Percentiles rank a stretch among this genome's conserved stretches.
phyloP scores from a whole-genome alignment of 2,888 invertebrate species.

The Drosophila pseudotalamancana region DNA sequence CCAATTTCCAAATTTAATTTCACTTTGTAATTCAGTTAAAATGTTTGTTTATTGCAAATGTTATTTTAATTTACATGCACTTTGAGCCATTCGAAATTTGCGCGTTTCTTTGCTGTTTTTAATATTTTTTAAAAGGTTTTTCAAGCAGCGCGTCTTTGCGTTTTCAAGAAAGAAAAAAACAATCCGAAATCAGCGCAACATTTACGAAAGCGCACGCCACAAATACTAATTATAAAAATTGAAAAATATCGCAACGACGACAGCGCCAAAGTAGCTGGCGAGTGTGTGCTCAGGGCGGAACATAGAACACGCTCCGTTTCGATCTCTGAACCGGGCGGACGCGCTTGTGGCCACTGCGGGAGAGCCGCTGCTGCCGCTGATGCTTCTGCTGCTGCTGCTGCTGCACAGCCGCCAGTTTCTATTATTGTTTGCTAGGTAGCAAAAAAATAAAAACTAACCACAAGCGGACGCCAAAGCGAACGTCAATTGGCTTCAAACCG shows the following conservation, averaged over 20 bases:
- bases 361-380: constrained; percentile 49
- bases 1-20: constrained; percentile 28
- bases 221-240: constrained; percentile 80
- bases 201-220: constrained; percentile 81
- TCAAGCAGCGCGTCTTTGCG: constrained; percentile 24
- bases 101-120: constrained; percentile 23
- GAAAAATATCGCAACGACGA: constrained; percentile 73
- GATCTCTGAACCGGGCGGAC: constrained; percentile 55
- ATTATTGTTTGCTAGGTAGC: constrained; percentile 71
- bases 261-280: constrained; percentile 64
- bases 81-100: constrained; percentile 55
- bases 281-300: constrained; percentile 57
- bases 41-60: constrained; percentile 10
- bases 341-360: constrained; percentile 54
- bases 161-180: constrained; percentile 44
- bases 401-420: constrained; percentile 57
- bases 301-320: constrained; percentile 54
- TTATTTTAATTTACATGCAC: constrained; percentile 58
- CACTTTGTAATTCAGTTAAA: constrained; percentile 3
- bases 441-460: constrained; percentile 45
- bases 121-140: neutral
- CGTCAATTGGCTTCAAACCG: constrained; percentile 19
- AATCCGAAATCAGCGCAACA: constrained; percentile 78
- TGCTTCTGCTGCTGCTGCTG: neutral
- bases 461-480: constrained; percentile 27